Evolutionary conservation across 2,797 vertebrate genomes (phyloP), one percentile per base, ranked within the genome.

Genomic region (Phrynocephalus guinanensis): DNA sequence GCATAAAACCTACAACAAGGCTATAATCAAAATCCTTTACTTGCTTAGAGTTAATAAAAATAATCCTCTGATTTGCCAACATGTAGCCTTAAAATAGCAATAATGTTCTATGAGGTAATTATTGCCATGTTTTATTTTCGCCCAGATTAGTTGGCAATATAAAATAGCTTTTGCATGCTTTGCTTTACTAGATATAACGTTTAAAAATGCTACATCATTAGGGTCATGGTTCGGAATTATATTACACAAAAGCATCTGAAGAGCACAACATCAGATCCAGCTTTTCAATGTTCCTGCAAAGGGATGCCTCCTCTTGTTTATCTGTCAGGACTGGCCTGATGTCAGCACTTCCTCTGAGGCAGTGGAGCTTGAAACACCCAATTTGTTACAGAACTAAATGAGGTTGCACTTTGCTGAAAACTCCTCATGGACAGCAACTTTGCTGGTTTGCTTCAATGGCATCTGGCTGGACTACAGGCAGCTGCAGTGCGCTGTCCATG

Each of bases 401-500:
- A 82, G 38, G 38, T 26, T 10, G 38, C 60, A 79, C 26, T 20
- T 79, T 9, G 66, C 15, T 38, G 6, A 3, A 66, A 33, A 13
- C 33, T 66, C 33, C 56, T n/a, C 20, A 20, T 33, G 5, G 5
- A 16, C 20, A 9, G n/a, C 20, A 60, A 13, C 20, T 56, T 28
- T 78, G n/a, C 28, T 68, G 44, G 24, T 38, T 60, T 56, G n/a
- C 18, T 83, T 83, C 10, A 56, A 33, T 13, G 33, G 50, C n/a
- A 38, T 56, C 56, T 60, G 9, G 33, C 50, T 30, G 26, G 70
- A n/a, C 18, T 60, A 73, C 48, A 48, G 72, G 67, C 44, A 71
- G 48, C 48, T 38, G 28, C 68, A 73, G 10, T 56, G 82, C 33
- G 82, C 82, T 73, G 70, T 83, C 82, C 82, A 71, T 73, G 70